Evolutionary conservation across 2,797 vertebrate genomes (phyloP), one percentile per base, ranked within the genome.

Genomic region (Paedocypris micromegethes): DNA sequence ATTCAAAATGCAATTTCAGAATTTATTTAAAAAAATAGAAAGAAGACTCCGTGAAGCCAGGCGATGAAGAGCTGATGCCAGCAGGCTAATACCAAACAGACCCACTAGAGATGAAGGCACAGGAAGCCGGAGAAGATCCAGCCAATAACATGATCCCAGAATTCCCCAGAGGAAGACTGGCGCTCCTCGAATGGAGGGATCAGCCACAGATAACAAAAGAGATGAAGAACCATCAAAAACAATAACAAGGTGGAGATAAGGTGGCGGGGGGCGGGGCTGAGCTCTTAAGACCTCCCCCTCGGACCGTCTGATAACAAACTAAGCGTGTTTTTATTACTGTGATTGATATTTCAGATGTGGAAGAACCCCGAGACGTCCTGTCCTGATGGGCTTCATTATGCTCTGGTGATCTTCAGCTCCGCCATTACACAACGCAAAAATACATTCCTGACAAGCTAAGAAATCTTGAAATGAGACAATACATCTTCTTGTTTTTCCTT

Each of bases 131-230:
- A 56, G 38, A 39, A 50, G 50, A n/a, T 45, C n/a, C 9, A 42
- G 62, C 65, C 75, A 71, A 76, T 63, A 58, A 59, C 79, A 75
- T 74, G 82, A 84, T 76, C 72, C 75, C 73, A 69, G 69, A 72
- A 66, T 75, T 80, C 77, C 76, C 76, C 50, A 7, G 41, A 75
- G 75, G 72, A 74, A 74, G 58, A 47, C 47, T 75, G 72, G 73
- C 1, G 68, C 82, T 84, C 82, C 87, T 83, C 83, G 81, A 87
- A 84, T 78, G 62, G 80, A 79, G 79, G 76, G 77, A 78, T 80
- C 78, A 82, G 78, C 67, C 77, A 84, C 80, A 80, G 72, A 73
- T 59, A 75, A 76, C 70, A 80, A 69, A 69, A 78, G 78, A 80
- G 4, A 67, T 49, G 39, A 41, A 68, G 9, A 64, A 44, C 58